Evolutionary conservation across 2,113 vertebrate genomes (phyloP), one percentile per base, ranked within the genome.

Genomic region (Monarcha castaneiventris): DNA sequence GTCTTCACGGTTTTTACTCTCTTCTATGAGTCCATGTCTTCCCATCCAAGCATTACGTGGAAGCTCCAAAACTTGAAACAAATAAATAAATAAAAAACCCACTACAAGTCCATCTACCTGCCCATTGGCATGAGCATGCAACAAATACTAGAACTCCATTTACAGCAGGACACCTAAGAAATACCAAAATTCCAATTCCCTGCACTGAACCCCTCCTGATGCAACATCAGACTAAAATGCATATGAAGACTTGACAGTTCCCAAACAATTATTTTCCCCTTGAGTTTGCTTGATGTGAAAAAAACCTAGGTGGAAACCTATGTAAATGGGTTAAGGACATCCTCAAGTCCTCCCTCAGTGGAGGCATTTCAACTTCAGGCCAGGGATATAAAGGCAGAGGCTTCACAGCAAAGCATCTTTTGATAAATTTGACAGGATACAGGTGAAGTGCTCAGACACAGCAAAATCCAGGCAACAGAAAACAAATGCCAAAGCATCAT

Each of bases 71-170:
- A 73, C 32, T 12, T 16, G 52, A 29, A 29, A n/a, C 25, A 62
- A 41, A 23, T 2, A 32, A 52, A 72, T 8, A 30, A 55, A n/a
- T 2, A 9, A 41, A 43, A 12, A 48, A 11, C 4, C 6, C 33
- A 46, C 21, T 18, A 7, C 3, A 44, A 66, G 11, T 16, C 23
- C 72, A 35, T 32, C 25, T 54, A 33, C 21, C 16, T 92, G 52
- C 9, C 17, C 44, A 61, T 6, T 32, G 49, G 19, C 0, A 1
- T 6, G 18, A 59, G 10, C 19, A n/a, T 1, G 9, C 68, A 85
- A 54, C 44, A 90, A 90, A 83, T 10, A 30, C 3, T 48, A 37
- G 32, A 32, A 30, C 4, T 81, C 35, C 13, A 32, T 12, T 35
- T 84, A 79, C 46, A 86, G 39, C 33, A 80, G 62, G 32, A 26